Evolutionary conservation across 2,113 vertebrate genomes (phyloP), one percentile per base, ranked within the genome.

Genomic region (Cathartes aura): DNA sequence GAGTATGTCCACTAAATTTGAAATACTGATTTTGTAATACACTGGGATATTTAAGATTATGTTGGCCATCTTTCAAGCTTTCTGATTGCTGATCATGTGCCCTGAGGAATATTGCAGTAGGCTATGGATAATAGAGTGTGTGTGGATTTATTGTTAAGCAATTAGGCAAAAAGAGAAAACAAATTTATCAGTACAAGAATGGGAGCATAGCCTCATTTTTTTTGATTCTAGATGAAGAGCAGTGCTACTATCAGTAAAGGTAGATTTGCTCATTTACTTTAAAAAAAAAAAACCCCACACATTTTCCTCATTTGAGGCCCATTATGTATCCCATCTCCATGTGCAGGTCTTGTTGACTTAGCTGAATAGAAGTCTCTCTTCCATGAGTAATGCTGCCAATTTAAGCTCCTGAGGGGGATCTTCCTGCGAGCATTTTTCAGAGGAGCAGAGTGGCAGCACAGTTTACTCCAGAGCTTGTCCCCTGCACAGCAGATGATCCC

Each of bases 1-100:
- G 85, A 83, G 76, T 78, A 85, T 87, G 64, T 87, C 72, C 96
- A 96, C 79, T 97, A 94, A 96, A 97, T 97, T 91, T 97, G 91
- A 93, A 89, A 96, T 96, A 98, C 95, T 95, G 94, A 95, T 93
- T 91, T 89, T 63, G 87, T 97, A 97, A 97, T 98, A 97, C 86
- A 81, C 73, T 95, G 86, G 81, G 91, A 97, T 96, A 97, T 96
- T 97, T 97, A 95, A 80, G 86, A 95, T 85, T 86, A 96, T 75
- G 71, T 83, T 95, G 92, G 89, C 88, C 87, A 93, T 85, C 82
- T 97, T 97, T 97, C 66, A 95, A 86, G 73, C 66, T 80, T 97
- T 96, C 88, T 91, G 96, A 90, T 92, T 93, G 90, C 78, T 94
- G 88, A 86, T 95, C 82, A 71, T 95, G 82, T 95, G 79, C 93